A percentile compares a stretch with the other conserved stretches of the same genome.
Conservation (phyloP, 2,797 vertebrate species). For the Chromobotia macracanthus region DNA sequence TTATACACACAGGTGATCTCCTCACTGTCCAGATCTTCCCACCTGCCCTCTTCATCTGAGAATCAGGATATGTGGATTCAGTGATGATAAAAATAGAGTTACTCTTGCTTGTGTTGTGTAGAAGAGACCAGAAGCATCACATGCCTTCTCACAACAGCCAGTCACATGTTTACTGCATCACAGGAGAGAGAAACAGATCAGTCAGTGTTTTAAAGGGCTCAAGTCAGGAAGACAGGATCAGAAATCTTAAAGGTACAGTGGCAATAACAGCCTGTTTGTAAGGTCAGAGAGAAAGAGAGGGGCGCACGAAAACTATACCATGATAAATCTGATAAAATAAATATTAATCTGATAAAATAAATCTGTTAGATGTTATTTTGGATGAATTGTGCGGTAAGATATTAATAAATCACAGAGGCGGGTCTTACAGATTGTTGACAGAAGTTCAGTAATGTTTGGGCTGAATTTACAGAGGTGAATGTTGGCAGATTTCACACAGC, state of each 20-base stretch:
- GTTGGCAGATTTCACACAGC: background rate
- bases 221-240: too few relatives aligned
- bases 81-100: conserved; percentile 22
- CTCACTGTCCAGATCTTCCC: background rate
- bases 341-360: too few relatives aligned
- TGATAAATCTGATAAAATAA: too few relatives aligned
- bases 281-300: background rate
- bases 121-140: background rate
- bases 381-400: background rate
- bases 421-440: background rate
- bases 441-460: conserved; percentile 1
- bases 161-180: background rate
- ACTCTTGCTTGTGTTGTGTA: conserved; percentile 3
- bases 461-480: background rate
- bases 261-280: background rate
- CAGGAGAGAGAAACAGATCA: too few relatives aligned
- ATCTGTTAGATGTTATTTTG: too few relatives aligned
- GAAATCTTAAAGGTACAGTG: too few relatives aligned
- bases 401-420: conserved; percentile 1
- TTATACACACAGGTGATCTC: background rate
- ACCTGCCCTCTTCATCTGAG: conserved; percentile 3
- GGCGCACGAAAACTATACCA: too few relatives aligned
- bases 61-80: conserved; percentile 4
- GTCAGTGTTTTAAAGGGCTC: too few relatives aligned
- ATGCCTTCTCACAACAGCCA: background rate